Percentiles rank a stretch among this genome's conserved stretches.
Evolutionary conservation across 1,140 invertebrate genomes (phyloP).

Genomic region (Scaptomyza pallida): DNA sequence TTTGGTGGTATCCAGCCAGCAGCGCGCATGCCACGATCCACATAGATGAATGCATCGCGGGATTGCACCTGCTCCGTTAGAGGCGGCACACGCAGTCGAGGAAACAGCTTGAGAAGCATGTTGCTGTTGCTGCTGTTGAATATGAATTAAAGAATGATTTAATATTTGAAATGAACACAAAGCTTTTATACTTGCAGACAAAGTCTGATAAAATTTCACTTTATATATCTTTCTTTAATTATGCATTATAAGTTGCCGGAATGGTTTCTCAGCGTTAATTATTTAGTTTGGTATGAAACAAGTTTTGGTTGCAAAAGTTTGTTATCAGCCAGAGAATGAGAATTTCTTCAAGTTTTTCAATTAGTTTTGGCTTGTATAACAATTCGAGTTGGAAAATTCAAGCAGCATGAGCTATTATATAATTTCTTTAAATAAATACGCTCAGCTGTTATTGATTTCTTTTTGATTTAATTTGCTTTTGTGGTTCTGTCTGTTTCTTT

Average conservation of each 20-base stretch:
- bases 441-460: too few species aligned
- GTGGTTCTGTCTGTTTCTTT: too few species aligned
- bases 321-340: not conserved
- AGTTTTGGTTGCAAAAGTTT: not conserved
- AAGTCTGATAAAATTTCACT: not conserved
- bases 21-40: constrained; percentile 36
- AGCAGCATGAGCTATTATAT: not conserved
- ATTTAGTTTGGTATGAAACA: constrained; percentile 27
- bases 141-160: not conserved
- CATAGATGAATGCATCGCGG: constrained; percentile 51
- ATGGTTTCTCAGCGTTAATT: constrained; percentile 22
- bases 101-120: constrained; percentile 52
- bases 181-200: constrained; percentile 23
- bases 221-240: not conserved
- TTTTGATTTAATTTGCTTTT: too few species aligned
- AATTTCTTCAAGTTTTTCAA: constrained; percentile 6
- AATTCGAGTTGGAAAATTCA: not conserved
- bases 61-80: constrained; percentile 22
- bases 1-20: constrained; percentile 48
- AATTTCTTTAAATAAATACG: too few species aligned
- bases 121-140: not conserved
- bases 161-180: not conserved
- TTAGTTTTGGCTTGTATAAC: constrained; percentile 7
- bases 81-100: constrained; percentile 13
- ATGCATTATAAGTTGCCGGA: constrained; percentile 12